Conservation (phyloP, 2,888 invertebrate genomes). For the Coecobrya sp. region DNA sequence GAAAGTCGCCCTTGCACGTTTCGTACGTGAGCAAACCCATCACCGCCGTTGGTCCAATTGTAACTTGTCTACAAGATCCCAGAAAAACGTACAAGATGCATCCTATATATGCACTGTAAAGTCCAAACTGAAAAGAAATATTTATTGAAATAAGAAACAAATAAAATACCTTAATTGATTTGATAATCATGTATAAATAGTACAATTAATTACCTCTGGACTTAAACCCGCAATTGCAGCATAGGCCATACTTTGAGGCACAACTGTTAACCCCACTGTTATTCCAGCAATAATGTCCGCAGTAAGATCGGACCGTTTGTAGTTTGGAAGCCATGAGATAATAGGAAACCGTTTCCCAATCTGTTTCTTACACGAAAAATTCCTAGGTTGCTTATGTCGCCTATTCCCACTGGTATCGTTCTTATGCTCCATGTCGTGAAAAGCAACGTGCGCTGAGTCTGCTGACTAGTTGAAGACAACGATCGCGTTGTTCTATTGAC, state of each 20-base stretch:
- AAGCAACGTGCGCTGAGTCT: too few species aligned
- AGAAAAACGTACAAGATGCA: conserved; percentile 89
- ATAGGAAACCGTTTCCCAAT: conserved; percentile 93
- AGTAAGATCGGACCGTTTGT: conserved; percentile 91
- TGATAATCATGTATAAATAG: too few species aligned
- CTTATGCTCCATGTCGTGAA: conserved; percentile 22
- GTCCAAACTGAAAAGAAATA: conserved; percentile 78
- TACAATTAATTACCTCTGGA: conserved; percentile 91
- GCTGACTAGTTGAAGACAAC: too few species aligned
- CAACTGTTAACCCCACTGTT: conserved; percentile 94
- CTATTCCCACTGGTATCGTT: background rate
- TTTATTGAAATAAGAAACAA: background rate
- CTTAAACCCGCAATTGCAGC: conserved; percentile 92
- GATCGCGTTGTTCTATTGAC: background rate
- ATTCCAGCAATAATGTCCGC: conserved; percentile 96
- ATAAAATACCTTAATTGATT: background rate
- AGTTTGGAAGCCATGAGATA: conserved; percentile 93
- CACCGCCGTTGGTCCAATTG: conserved; percentile 89
- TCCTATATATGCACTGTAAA: conserved; percentile 87
- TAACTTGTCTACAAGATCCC: conserved; percentile 89
- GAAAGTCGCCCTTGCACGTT: conserved; percentile 83
- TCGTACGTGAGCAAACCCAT: conserved; percentile 87
- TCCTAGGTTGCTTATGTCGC: background rate
- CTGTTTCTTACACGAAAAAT: conserved; percentile 89
- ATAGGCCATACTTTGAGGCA: conserved; percentile 95